Conservation (phyloP, 2,888 invertebrate genomes). For the Oithona nana region DNA sequence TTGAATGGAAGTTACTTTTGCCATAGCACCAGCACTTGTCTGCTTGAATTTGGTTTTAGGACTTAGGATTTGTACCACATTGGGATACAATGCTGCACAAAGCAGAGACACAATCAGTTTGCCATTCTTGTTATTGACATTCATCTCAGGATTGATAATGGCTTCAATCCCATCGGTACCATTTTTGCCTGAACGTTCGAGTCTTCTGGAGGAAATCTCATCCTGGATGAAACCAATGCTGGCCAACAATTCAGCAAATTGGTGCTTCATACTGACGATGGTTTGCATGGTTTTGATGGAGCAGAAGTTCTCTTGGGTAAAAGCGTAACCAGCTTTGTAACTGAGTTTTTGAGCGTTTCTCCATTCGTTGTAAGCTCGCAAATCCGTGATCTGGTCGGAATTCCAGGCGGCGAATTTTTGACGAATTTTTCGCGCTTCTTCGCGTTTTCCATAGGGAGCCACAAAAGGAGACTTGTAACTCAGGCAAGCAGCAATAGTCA, state of each 20-base stretch:
- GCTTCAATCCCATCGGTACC: conserved; percentile 41
- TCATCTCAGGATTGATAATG: conserved; percentile 30
- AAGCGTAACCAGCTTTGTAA: conserved; percentile 49
- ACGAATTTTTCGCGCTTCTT: conserved; percentile 49
- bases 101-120: conserved; percentile 34
- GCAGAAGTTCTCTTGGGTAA: conserved; percentile 63
- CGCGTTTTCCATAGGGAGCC: conserved; percentile 48
- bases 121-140: conserved; percentile 48
- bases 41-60: conserved; percentile 51
- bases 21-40: conserved; percentile 52
- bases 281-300: conserved; percentile 61
- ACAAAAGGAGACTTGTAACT: conserved; percentile 61
- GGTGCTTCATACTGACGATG: conserved; percentile 67
- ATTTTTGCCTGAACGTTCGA: conserved; percentile 16
- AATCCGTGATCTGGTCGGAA: conserved; percentile 72
- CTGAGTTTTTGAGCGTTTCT: conserved; percentile 46
- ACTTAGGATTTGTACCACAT: conserved; percentile 36
- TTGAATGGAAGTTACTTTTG: conserved; percentile 45
- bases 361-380: conserved; percentile 74
- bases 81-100: conserved; percentile 20
- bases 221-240: conserved; percentile 56
- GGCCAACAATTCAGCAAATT: conserved; percentile 50
- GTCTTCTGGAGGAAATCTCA: conserved; percentile 23
- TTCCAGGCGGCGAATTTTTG: conserved; percentile 53
- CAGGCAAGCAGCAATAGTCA: conserved; percentile 69